phyloP scores from a whole-genome alignment of 2,888 invertebrate species.

The Eristalis tenax region DNA sequence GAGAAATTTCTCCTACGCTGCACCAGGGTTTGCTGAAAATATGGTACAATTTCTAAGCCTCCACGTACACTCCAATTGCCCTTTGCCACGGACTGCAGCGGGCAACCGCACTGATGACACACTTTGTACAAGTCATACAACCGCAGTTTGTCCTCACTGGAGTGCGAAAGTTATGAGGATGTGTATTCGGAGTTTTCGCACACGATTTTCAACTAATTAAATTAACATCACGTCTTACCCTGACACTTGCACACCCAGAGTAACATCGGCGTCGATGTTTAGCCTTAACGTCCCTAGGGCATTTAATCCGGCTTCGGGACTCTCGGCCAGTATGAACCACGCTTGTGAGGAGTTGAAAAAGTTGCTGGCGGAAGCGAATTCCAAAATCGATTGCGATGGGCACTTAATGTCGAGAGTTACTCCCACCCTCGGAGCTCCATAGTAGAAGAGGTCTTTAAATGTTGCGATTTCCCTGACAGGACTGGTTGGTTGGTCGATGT shows the following conservation, averaged over 20 bases:
- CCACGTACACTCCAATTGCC: conserved; percentile 75
- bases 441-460: conserved; percentile 74
- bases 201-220: conserved; percentile 60
- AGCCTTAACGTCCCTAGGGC: conserved; percentile 70
- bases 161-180: conserved; percentile 37
- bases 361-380: conserved; percentile 72
- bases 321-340: conserved; percentile 75
- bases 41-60: conserved; percentile 72
- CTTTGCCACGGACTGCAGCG: conserved; percentile 74
- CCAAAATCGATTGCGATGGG: conserved; percentile 68
- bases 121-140: conserved; percentile 77
- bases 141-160: conserved; percentile 61
- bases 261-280: conserved; percentile 77
- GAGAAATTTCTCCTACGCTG: conserved; percentile 75
- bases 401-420: conserved; percentile 73
- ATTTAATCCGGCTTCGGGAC: conserved; percentile 4
- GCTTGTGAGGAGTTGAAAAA: conserved; percentile 76
- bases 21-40: conserved; percentile 73
- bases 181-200: conserved; percentile 47
- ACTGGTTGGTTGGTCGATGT: conserved; percentile 17
- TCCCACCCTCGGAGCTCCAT: conserved; percentile 74
- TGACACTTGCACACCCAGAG: conserved; percentile 74
- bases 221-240: conserved; percentile 63
- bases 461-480: neutral
- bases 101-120: conserved; percentile 63